Evolutionary conservation across 2,888 invertebrate species (phyloP), one percentile per base, ranked within the genome.

Genomic region (Allophyes oxyacanthae): DNA sequence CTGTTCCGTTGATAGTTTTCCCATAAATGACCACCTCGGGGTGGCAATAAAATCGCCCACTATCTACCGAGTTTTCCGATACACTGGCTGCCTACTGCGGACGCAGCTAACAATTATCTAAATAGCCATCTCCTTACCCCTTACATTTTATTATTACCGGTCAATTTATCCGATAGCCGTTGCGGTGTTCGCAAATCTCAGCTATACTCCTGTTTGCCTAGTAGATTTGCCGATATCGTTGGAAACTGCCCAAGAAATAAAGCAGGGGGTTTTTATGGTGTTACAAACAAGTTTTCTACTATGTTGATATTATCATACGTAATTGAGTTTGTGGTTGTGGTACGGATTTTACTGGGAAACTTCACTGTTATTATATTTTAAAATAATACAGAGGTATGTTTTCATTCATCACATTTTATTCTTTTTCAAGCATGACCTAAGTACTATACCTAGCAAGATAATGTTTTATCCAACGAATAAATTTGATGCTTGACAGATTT

Each of bases 101-200:
- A 90, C 90, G 79, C 78, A 84, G 91, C 90, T 83, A 89, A 92
- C 94, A 94, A 94, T 94, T 94, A 94, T 94, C 94, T 94, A 94
- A 94, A 94, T 94, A 91, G 94, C 93, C 89, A 94, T 94, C 94
- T 94, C 94, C 92, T 92, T 93, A 93, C 94, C 94, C 91, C 92
- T 94, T 94, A 91, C 92, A 87, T 91, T 94, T 94, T 94, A 93
- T 94, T 94, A 94, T 91, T 92, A 91, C 92, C 92, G 94, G 93
- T 91, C 94, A 93, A 94, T 94, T 93, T 94, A 91, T 91, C 91
- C 88, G 86, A 88, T 81, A 73, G 81, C 65, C 33, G 60, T 20
- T 86, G 78, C 75, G 75, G 66, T 80, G 89, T 91, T 87, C 83
- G 91, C 91, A 90, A 90, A 90, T 91, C 90, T 92, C 88, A 84